Conservation (phyloP, 1,140 invertebrate species). For the Tribolium castaneum region DNA sequence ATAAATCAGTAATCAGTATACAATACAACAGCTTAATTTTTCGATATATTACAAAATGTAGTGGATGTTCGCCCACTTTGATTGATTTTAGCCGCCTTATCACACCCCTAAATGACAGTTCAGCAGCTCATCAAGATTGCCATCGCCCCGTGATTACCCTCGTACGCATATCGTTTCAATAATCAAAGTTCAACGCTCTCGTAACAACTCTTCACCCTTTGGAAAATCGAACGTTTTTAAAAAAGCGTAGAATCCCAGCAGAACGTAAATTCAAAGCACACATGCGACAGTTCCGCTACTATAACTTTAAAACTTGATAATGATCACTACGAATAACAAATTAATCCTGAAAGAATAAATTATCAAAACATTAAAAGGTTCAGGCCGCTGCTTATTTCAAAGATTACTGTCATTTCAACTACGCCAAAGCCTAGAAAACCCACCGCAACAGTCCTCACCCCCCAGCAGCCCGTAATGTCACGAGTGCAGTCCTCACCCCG, state of each 20-base stretch:
- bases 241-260: neutral
- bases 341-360: constrained; percentile 2
- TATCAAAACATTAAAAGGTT: constrained; percentile 26
- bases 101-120: neutral
- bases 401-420: no score
- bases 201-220: neutral
- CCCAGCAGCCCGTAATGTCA: constrained; percentile 3
- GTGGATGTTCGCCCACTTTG: no score
- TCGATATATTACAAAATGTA: no score
- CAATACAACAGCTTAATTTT: no score
- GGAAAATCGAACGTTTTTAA: neutral
- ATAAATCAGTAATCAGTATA: no score
- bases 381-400: neutral
- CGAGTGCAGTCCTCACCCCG: constrained; percentile 14
- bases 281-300: constrained; percentile 9
- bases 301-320: constrained; percentile 6
- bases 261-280: neutral
- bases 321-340: neutral
- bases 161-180: neutral
- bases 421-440: neutral
- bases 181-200: neutral
- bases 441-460: neutral
- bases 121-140: neutral
- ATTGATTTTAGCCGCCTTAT: no score
- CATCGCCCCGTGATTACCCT: neutral